Base-by-base conservation (phyloP, 2,888 invertebrate genomes). In the Xestia ashworthii region DNA sequence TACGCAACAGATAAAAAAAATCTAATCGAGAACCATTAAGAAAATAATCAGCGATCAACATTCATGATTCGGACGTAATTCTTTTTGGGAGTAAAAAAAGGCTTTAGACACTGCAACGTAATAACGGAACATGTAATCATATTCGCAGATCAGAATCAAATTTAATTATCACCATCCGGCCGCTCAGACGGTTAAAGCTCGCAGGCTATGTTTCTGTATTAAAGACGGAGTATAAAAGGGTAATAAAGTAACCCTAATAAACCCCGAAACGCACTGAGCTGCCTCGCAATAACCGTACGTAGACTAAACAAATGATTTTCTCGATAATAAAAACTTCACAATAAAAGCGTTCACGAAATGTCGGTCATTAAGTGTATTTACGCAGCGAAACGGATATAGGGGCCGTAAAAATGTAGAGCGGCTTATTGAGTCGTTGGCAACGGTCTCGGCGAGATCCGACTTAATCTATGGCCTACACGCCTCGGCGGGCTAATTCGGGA, bases 271-370 rank as follows among this genome's bases (percentile, higher is more conserved):
- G 93, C 93, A 95, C 92, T 91, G 93, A 92, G 91, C 91, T 91
- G 93, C 91, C 91, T 94, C 94, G 95, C 95, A 94, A 95, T 95
- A 95, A 94, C 95, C 94, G 94, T 96, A 95, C 93, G 96, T 95
- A 96, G 95, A 95, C 95, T 96, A 96, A 96, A 96, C 96, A 96
- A 95, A 96, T 95, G 95, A 95, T 95, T 95, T 95, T 95, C 94
- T 92, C 92, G 95, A 96, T 95, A 95, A 96, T 96, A 96, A 96
- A 96, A 96, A 95, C 95, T 95, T 96, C 93, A 96, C 95, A 95
- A 96, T 96, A 96, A 96, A 96, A 96, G 91, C 95, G 94, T 94
- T 95, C 95, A 95, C 95, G 93, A 95, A 95, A 96, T 96, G 96
- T 95, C 94, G 95, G 95, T 94, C 95, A 96, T 96, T 96, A 96